Percentiles rank a stretch among this genome's conserved stretches.
Evolutionary conservation across 2,888 invertebrate species (phyloP).

Genomic region (Diarsia dahlii): DNA sequence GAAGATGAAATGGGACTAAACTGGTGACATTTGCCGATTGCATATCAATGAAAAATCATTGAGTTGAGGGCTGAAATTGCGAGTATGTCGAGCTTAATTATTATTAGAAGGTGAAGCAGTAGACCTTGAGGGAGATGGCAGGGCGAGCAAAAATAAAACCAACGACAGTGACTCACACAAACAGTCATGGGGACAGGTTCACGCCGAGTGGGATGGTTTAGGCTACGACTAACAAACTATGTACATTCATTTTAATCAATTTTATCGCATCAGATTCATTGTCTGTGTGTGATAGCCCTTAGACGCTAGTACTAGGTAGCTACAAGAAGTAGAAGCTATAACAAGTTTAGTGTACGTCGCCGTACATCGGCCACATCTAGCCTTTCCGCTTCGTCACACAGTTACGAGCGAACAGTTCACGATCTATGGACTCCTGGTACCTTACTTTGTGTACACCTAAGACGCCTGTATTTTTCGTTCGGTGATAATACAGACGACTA

Average conservation of each 20-base stretch:
- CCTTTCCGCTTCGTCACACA: slow-evolving; percentile 39
- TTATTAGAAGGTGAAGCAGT: not conserved
- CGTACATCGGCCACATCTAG: slow-evolving; percentile 27
- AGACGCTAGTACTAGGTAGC: not conserved
- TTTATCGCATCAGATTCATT: not conserved
- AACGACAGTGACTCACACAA: not conserved
- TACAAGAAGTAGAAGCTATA: slow-evolving; percentile 22
- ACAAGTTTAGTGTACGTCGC: slow-evolving; percentile 18
- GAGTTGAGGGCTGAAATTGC: not conserved
- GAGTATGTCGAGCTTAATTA: not conserved
- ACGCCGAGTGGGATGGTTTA: not conserved
- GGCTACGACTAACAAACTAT: not conserved
- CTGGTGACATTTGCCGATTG: not conserved
- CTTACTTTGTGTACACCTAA: slow-evolving; percentile 1
- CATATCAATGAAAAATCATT: not conserved
- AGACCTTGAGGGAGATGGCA: not conserved
- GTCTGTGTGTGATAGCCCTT: not conserved
- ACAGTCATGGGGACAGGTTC: not conserved
- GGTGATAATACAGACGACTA: not conserved
- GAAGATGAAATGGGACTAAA: not conserved
- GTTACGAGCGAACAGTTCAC: slow-evolving; percentile 21
- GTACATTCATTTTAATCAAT: not conserved
- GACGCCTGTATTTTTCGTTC: not conserved
- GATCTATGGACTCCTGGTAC: slow-evolving; percentile 1
- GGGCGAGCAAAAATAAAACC: not conserved